These are phyloP conservation scores for Mactromeris polynyma DNA, from an alignment of 2,888 invertebrate genomes.

Conservation along the genomic window DNA sequence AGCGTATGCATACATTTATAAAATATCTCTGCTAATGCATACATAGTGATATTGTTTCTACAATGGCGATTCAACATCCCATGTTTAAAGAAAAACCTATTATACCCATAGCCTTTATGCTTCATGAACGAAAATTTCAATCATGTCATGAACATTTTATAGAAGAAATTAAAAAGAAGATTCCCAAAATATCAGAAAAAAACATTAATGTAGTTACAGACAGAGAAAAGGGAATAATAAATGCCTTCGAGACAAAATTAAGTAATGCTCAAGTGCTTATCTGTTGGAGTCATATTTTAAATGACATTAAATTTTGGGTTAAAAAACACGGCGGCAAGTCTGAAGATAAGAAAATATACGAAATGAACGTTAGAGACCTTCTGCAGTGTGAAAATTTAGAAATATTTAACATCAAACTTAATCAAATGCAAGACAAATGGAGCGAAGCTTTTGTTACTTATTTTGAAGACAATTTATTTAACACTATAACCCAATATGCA, in stretches of 20 bases:
- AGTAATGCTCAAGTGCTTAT: slow-evolving; percentile 26
- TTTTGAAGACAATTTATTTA: background rate
- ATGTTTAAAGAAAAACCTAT: slow-evolving; percentile 53
- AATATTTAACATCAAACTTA: slow-evolving; percentile 31
- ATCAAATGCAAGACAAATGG: slow-evolving; percentile 10
- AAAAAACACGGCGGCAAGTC: slow-evolving; percentile 26
- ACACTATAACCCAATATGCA: background rate
- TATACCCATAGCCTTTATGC: slow-evolving; percentile 50
- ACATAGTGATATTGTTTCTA: too few species aligned
- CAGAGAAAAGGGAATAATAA: slow-evolving; percentile 47
- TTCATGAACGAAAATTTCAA: slow-evolving; percentile 59
- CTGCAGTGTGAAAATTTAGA: slow-evolving; percentile 15
- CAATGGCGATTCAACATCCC: slow-evolving; percentile 35
- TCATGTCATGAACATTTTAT: slow-evolving; percentile 51
- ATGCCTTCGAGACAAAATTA: slow-evolving; percentile 46
- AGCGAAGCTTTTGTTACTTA: slow-evolving; percentile 27
- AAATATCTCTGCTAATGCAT: too few species aligned
- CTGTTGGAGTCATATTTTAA: slow-evolving; percentile 56
- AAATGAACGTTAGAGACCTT: slow-evolving; percentile 19
- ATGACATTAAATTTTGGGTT: slow-evolving; percentile 51
- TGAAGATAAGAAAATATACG: slow-evolving; percentile 36
- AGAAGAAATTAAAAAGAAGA: slow-evolving; percentile 27
- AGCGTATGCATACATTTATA: too few species aligned
- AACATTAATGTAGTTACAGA: slow-evolving; percentile 46
- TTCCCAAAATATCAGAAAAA: slow-evolving; percentile 29